These are phyloP conservation scores for Allobates femoralis DNA, from an alignment of 2,797 vertebrate species.

Conservation along the genomic window DNA sequence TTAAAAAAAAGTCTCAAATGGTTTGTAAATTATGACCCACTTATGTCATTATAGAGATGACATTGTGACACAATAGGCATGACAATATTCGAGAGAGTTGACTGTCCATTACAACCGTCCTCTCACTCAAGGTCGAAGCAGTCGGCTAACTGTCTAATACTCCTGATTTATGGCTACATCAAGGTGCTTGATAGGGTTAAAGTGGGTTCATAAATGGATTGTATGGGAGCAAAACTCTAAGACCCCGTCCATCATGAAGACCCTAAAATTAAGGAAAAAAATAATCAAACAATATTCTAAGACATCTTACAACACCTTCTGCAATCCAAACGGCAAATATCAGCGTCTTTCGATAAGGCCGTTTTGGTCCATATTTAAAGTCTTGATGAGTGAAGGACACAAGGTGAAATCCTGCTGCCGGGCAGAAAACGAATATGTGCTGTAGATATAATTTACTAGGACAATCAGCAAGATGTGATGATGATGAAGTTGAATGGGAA, in stretches of 20 bases:
- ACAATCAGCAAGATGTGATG: conserved; percentile 47
- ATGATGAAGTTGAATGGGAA: conserved; percentile 75
- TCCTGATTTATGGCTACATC: background rate
- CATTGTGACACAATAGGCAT: too few species aligned
- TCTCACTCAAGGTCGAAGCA: too few species aligned
- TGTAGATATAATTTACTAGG: conserved; percentile 42
- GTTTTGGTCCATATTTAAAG: conserved; percentile 22
- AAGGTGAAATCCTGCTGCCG: conserved; percentile 30
- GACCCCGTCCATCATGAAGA: background rate
- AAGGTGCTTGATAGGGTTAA: background rate
- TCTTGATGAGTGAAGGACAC: conserved; percentile 31
- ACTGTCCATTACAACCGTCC: too few species aligned
- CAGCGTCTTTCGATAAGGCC: conserved; percentile 8
- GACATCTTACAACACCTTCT: background rate
- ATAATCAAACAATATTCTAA: background rate
- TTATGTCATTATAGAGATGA: too few species aligned
- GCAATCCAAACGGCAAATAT: background rate
- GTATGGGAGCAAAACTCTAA: background rate
- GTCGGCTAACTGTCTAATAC: too few species aligned
- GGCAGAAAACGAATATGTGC: conserved; percentile 24
- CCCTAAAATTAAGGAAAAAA: background rate
- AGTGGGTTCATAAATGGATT: background rate
- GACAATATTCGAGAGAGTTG: too few species aligned
- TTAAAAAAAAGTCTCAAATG: too few species aligned
- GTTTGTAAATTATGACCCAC: too few species aligned